These are phyloP conservation scores for Sus cebifrons DNA, from an alignment of 2,797 vertebrate genomes.

Conservation along the genomic window DNA sequence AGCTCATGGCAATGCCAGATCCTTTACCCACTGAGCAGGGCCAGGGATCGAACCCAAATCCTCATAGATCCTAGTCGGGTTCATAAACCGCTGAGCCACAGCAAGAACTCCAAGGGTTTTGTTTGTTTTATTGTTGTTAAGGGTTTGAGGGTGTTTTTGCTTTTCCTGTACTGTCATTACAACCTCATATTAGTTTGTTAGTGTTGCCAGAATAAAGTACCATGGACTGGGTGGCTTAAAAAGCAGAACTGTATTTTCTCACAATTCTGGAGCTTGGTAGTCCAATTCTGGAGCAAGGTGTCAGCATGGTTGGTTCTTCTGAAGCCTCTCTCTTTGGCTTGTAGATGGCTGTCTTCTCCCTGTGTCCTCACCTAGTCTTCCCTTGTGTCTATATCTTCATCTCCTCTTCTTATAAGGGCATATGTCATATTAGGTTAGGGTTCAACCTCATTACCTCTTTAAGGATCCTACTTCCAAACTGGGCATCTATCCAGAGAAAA, in stretches of 20 bases:
- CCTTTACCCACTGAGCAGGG: too few species aligned
- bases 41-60: too few species aligned
- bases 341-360: neutral
- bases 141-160: neutral
- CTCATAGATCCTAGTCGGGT: too few species aligned
- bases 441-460: constrained; percentile 22
- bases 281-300: neutral
- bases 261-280: neutral
- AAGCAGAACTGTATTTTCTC: neutral
- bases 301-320: neutral
- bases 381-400: neutral
- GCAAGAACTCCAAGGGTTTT: too few species aligned
- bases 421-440: neutral
- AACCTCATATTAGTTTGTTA: neutral
- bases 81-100: too few species aligned
- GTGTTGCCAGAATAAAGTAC: neutral
- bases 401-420: neutral
- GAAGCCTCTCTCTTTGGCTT: neutral
- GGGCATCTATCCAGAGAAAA: too few species aligned
- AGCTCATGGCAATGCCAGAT: too few species aligned
- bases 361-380: neutral
- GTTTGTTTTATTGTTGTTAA: neutral
- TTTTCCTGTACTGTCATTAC: neutral
- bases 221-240: neutral
- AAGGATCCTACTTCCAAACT: neutral